phyloP scores from a whole-genome alignment of 2,113 vertebrate species.

The Notechis scutatus region DNA sequence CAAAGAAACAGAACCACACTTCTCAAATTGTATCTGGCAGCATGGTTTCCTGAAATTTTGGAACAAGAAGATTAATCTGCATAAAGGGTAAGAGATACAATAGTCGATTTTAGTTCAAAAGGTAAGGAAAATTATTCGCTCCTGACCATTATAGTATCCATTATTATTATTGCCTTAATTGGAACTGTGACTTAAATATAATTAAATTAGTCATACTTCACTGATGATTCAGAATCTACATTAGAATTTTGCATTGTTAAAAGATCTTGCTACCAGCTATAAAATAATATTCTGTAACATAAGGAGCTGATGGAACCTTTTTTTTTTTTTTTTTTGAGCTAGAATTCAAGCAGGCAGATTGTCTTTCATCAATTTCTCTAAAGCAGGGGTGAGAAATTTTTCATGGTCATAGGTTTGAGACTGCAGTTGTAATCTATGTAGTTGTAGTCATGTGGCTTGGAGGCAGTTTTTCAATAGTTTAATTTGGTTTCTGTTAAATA shows the following conservation, averaged over 20 bases:
- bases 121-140: not conserved
- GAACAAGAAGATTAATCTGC: not conserved
- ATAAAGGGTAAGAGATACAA: not conserved
- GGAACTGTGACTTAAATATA: not conserved
- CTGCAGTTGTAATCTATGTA: not conserved
- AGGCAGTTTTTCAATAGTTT: not conserved
- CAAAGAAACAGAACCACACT: not conserved
- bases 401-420: not conserved
- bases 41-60: not conserved
- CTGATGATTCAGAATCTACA: not conserved
- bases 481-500: not conserved
- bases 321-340: not conserved
- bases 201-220: not conserved
- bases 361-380: not conserved
- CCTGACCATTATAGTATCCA: not conserved
- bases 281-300: not conserved
- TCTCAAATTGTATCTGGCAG: not conserved
- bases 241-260: not conserved
- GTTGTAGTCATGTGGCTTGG: not conserved
- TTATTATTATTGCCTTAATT: not conserved
- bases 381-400: not conserved
- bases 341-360: too few species aligned
- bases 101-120: not conserved
- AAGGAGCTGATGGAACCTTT: not conserved
- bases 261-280: not conserved